Conservation (phyloP, 2,888 invertebrate genomes). For the Carterocephalus palaemon region DNA sequence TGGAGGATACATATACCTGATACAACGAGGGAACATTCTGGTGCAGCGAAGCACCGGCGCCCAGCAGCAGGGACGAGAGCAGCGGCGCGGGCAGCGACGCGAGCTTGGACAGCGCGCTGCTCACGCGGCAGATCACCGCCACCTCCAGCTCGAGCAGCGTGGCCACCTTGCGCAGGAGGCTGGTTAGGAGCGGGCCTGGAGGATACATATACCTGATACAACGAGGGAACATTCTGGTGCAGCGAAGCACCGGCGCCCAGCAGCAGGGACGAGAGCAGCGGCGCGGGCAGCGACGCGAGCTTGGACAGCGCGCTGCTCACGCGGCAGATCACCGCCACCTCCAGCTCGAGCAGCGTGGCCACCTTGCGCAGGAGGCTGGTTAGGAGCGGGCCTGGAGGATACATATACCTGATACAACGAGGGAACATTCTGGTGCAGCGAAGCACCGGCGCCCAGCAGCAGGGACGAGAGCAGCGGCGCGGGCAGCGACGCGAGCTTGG, state of each 20-base stretch:
- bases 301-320: constrained; percentile 92
- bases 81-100: constrained; percentile 94
- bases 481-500: no score
- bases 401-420: no score
- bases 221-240: constrained; percentile 93
- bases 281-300: constrained; percentile 92
- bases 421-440: no score
- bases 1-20: constrained; percentile 89
- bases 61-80: constrained; percentile 91
- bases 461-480: no score
- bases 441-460: no score
- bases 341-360: constrained; percentile 90
- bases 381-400: constrained; percentile 87
- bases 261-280: constrained; percentile 91
- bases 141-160: constrained; percentile 90
- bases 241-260: constrained; percentile 89
- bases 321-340: constrained; percentile 90
- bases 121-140: constrained; percentile 91
- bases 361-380: constrained; percentile 88
- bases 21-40: constrained; percentile 94
- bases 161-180: constrained; percentile 89
- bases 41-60: constrained; percentile 88
- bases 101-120: constrained; percentile 90
- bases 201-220: constrained; percentile 96
- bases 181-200: constrained; percentile 88